A percentile compares a stretch with the other conserved stretches of the same genome.
Conservation (phyloP, 1,140 invertebrate species). For the Laupala kohalensis region DNA sequence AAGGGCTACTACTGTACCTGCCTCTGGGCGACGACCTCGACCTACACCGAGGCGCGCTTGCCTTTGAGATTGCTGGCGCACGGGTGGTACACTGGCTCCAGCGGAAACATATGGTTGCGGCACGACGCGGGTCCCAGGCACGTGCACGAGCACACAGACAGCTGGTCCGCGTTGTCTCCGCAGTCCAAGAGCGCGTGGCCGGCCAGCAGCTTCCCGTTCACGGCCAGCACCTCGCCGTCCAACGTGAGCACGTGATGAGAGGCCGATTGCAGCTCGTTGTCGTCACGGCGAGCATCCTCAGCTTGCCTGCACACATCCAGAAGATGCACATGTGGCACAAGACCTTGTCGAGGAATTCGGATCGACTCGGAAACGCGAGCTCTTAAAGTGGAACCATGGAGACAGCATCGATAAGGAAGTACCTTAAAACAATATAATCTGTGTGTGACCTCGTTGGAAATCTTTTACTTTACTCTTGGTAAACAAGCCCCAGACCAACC, state of each 20-base stretch:
- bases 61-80: background rate
- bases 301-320: conserved; percentile 60
- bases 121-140: conserved; percentile 36
- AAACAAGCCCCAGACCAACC: no score
- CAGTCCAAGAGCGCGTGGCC: conserved; percentile 36
- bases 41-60: conserved; percentile 7
- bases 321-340: no score
- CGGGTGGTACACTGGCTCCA: conserved; percentile 9
- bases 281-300: conserved; percentile 78
- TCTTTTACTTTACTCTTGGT: no score
- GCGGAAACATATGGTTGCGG: conserved; percentile 8
- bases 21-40: background rate
- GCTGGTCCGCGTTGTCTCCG: conserved; percentile 39
- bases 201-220: conserved; percentile 68
- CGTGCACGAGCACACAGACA: conserved; percentile 61
- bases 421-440: no score
- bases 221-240: conserved; percentile 90
- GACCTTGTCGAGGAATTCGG: no score
- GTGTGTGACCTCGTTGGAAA: no score
- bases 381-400: no score
- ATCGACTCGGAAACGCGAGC: no score
- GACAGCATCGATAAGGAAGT: no score
- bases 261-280: conserved; percentile 55
- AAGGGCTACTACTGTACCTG: no score
- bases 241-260: conserved; percentile 64